phyloP scores from a whole-genome alignment of 2,888 invertebrate species.

The Acrobasis repandana region DNA sequence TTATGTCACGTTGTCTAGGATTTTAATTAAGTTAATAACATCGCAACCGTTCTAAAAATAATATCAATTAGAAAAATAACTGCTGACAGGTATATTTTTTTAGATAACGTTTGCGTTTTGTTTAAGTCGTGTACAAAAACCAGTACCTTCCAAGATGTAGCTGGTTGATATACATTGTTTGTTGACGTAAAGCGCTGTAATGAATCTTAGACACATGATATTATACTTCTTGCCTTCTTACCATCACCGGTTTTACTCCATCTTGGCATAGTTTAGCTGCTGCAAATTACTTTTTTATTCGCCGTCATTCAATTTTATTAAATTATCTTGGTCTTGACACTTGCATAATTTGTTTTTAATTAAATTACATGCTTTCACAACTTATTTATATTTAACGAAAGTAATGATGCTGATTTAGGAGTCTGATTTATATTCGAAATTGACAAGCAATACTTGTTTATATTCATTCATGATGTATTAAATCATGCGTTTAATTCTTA shows the following conservation, averaged over 20 bases:
- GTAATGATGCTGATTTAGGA: neutral
- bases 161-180: slow-evolving; percentile 6
- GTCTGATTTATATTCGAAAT: neutral
- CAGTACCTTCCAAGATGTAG: neutral
- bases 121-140: too few relatives aligned
- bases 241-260: slow-evolving; percentile 20
- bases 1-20: too few relatives aligned
- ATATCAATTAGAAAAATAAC: too few relatives aligned
- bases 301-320: neutral
- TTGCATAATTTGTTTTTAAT: neutral
- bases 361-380: slow-evolving; percentile 1
- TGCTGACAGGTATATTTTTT: too few relatives aligned
- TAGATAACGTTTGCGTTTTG: too few relatives aligned
- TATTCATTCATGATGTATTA: too few relatives aligned
- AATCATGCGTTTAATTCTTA: neutral
- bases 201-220: slow-evolving; percentile 41
- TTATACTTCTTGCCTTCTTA: slow-evolving; percentile 41
- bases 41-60: too few relatives aligned
- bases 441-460: neutral
- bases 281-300: slow-evolving; percentile 35
- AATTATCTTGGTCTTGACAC: slow-evolving; percentile 3
- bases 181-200: slow-evolving; percentile 29
- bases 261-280: slow-evolving; percentile 4
- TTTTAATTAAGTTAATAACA: too few relatives aligned
- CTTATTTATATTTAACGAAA: neutral